Evolutionary conservation across 2,113 vertebrate genomes (phyloP), one percentile per base, ranked within the genome.

Genomic region (Ophiodon elongatus): DNA sequence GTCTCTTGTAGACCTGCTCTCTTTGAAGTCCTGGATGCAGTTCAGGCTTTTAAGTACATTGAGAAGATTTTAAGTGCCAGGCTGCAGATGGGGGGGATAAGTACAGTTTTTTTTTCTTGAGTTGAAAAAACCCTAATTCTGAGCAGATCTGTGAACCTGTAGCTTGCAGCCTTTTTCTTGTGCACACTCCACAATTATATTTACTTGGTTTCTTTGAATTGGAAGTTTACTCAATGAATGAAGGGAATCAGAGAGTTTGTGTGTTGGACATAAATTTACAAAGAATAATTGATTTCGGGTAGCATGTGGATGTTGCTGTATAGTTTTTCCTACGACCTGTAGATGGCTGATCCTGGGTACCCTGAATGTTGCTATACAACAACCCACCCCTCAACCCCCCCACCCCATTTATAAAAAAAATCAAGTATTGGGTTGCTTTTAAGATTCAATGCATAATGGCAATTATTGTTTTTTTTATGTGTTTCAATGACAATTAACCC

Each of bases 11-110:
- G 79, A 74, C 50, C 19, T 66, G 64, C 76, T 83, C 29, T 68
- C 71, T 81, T 82, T 84, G 77, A 88, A 83, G 57, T 83, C 45
- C 47, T 69, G 56, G 73, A 75, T 54, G 57, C 11, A n/a, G 33
- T 57, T 43, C 63, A 31, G 37, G 62, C n/a, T 72, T 54, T 74
- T 66, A 66, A 63, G 68, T 66, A 77, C 29, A 74, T 57, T 70
- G 72, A 73, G 50, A 83, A 25, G 41, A 80, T 78, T 87, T 64
- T 29, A 70, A 67, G 62, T 71, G 39, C 56, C 74, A 60, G 47
- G 27, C 75, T 72, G 65, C 59, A 79, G 74, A 76, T 84, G 66
- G 25, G 54, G 54, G 76, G 27, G 73, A 41, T 70, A 74, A 68
- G 60, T 80, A 68, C 23, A 63, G 19, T 37, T 43, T 37, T 27